Percentiles rank a stretch among this genome's conserved stretches.
Evolutionary conservation across 2,113 vertebrate species (phyloP).

Genomic region (Thermophis baileyi): DNA sequence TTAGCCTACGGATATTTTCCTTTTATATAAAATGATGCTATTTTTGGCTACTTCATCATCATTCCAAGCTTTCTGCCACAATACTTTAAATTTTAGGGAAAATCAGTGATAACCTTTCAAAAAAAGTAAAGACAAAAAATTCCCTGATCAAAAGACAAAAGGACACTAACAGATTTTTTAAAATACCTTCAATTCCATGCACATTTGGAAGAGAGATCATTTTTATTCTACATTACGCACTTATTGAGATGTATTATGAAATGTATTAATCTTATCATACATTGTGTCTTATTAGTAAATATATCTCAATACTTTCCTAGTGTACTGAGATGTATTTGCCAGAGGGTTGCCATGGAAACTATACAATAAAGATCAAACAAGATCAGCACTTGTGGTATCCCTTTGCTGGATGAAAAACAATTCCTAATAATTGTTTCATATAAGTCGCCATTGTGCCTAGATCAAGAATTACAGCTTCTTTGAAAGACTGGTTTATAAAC

Average conservation of each 20-base stretch:
- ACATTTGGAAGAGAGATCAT: background rate
- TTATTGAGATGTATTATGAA: background rate
- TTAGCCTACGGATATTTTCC: background rate
- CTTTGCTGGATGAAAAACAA: background rate
- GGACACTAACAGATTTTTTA: background rate
- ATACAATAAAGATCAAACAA: background rate
- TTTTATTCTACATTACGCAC: background rate
- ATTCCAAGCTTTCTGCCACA: slow-evolving; percentile 7
- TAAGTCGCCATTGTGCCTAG: background rate
- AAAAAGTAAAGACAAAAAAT: background rate
- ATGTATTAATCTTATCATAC: background rate
- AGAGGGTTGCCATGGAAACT: background rate
- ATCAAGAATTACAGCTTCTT: background rate
- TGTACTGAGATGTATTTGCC: background rate
- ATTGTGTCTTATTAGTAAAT: background rate
- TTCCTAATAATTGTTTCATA: background rate
- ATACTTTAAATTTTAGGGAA: background rate
- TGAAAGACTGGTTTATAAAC: background rate
- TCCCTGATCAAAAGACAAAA: background rate
- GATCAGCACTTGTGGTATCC: background rate
- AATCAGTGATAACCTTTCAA: background rate
- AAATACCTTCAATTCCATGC: background rate
- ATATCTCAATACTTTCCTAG: background rate
- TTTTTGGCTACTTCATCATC: background rate
- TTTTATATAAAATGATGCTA: background rate